A percentile compares a stretch with the other conserved stretches of the same genome.
Conservation (phyloP, 2,113 vertebrate genomes). For the Pungitius pungitius region DNA sequence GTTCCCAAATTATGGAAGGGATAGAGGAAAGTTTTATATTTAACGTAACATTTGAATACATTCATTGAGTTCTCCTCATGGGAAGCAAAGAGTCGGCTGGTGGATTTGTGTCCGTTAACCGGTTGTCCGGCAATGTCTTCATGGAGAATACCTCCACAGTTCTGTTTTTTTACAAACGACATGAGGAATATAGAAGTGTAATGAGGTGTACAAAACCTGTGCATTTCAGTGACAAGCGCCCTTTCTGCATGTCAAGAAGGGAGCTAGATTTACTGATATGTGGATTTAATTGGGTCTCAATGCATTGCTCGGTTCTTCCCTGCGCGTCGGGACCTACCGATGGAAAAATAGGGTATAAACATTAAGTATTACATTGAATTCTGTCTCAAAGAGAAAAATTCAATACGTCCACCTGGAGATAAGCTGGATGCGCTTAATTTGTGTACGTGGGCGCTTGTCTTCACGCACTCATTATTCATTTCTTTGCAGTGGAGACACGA, state of each 20-base stretch:
- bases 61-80: neutral
- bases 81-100: neutral
- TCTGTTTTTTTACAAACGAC: constrained; percentile 1
- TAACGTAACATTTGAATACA: neutral
- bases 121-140: constrained; percentile 1
- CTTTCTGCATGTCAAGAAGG: constrained; percentile 35
- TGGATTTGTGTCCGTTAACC: neutral
- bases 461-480: constrained; percentile 42
- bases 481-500: constrained; percentile 51
- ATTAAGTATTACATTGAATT: constrained; percentile 33
- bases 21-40: neutral
- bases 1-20: neutral
- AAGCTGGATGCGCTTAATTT: constrained; percentile 38
- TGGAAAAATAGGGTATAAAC: constrained; percentile 30
- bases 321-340: neutral
- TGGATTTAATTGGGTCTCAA: constrained; percentile 66
- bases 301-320: constrained; percentile 31
- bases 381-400: constrained; percentile 43
- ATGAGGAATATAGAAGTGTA: constrained; percentile 33
- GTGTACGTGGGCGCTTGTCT: constrained; percentile 27
- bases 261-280: constrained; percentile 45
- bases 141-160: constrained; percentile 34
- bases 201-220: constrained; percentile 45
- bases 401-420: constrained; percentile 16
- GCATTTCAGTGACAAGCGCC: constrained; percentile 41